A percentile compares a stretch with the other conserved stretches of the same genome.
Evolutionary conservation across 2,113 vertebrate genomes (phyloP).

Genomic region (Poicephalus meyeri): DNA sequence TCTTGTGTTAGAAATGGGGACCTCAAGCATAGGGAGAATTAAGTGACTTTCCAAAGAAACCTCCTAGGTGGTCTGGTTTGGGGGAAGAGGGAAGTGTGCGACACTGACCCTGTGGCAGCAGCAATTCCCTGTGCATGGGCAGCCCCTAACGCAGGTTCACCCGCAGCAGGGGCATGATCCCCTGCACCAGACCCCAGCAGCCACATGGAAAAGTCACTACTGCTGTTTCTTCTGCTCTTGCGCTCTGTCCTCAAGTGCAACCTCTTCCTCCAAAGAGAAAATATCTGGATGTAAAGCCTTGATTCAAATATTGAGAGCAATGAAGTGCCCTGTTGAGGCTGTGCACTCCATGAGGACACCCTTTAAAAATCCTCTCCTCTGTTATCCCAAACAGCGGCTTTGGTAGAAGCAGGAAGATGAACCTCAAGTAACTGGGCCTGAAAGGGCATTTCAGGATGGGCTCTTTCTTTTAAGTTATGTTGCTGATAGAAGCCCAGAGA

Average conservation of each 20-base stretch:
- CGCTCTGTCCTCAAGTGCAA: not conserved
- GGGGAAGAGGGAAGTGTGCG: not conserved
- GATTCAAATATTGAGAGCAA: not conserved
- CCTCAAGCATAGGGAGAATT: not conserved
- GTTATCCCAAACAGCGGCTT: not conserved
- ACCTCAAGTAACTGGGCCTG: not conserved
- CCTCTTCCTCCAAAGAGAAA: not conserved
- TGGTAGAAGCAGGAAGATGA: not conserved
- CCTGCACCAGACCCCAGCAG: not conserved
- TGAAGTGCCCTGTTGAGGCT: not conserved
- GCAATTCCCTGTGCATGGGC: rapidly evolving
- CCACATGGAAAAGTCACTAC: rapidly evolving
- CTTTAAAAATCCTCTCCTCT: not conserved
- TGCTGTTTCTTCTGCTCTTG: not conserved
- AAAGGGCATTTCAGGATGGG: not conserved
- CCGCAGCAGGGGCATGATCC: rapidly evolving
- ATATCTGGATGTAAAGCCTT: not conserved
- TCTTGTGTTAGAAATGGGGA: not conserved
- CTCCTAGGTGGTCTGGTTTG: not conserved
- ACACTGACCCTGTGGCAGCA: not conserved
- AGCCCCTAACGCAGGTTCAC: not conserved
- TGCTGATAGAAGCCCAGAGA: not conserved
- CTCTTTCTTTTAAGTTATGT: not conserved
- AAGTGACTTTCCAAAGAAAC: not conserved
- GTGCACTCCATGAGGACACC: rapidly evolving